Evolutionary conservation across 2,113 vertebrate genomes (phyloP).

Genomic region (Diphyllodes magnificus): DNA sequence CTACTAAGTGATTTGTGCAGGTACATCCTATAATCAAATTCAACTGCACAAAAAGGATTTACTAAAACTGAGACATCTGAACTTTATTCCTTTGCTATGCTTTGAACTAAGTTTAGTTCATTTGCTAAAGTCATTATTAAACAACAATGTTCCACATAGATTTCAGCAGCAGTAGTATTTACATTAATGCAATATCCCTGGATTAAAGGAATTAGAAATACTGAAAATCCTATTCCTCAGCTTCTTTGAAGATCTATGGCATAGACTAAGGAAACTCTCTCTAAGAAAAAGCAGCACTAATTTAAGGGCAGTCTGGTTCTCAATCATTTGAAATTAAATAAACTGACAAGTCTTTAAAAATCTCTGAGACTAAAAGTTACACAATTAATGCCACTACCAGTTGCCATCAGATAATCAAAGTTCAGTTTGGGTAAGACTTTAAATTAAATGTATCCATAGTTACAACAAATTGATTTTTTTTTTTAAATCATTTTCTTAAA

Average conservation of each 20-base stretch:
- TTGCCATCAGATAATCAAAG: neutral
- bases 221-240: neutral
- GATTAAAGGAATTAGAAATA: slow-evolving; percentile 28
- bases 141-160: neutral
- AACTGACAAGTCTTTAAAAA: neutral
- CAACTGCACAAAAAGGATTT: slow-evolving; percentile 12
- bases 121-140: slow-evolving; percentile 33
- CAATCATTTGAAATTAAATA: neutral
- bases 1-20: neutral
- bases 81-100: neutral
- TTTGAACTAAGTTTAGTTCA: slow-evolving; percentile 18
- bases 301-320: neutral
- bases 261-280: neutral
- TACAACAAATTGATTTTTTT: neutral
- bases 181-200: neutral
- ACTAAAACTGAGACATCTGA: neutral
- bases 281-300: neutral
- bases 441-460: neutral
- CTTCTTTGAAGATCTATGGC: neutral
- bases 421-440: neutral
- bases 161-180: neutral
- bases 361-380: neutral
- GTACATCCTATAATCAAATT: slow-evolving; percentile 15
- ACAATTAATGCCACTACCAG: neutral
- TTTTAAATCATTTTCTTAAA: neutral